These are phyloP conservation scores for Poecile montanus DNA, from an alignment of 2,797 vertebrate species.

Conservation along the genomic window DNA sequence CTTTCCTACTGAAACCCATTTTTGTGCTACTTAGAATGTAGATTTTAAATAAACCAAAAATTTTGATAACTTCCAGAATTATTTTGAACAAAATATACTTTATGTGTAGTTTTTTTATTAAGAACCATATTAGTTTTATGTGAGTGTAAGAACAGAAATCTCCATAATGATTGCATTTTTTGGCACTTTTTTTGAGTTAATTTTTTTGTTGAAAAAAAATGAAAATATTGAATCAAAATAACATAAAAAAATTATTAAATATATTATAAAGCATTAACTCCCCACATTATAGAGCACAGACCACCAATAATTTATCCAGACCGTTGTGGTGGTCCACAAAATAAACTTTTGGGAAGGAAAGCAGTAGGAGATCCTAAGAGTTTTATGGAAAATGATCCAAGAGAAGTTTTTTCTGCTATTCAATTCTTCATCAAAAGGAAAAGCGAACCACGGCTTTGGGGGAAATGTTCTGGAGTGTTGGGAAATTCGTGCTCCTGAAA, in stretches of 20 bases:
- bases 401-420: background rate
- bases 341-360: conserved; percentile 21
- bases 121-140: background rate
- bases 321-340: conserved; percentile 60
- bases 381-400: background rate
- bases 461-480: background rate
- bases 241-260: background rate
- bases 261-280: background rate
- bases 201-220: background rate
- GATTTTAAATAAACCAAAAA: background rate
- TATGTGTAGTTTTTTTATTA: background rate
- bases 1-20: background rate
- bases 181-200: background rate
- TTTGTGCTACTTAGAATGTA: background rate
- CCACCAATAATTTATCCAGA: conserved; percentile 3
- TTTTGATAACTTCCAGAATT: background rate
- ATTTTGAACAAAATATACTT: background rate
- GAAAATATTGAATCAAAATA: background rate
- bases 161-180: background rate
- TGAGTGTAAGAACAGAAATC: background rate
- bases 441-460: background rate
- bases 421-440: background rate
- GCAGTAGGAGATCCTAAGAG: background rate
- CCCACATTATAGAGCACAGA: conserved; percentile 15
- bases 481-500: background rate